Conservation (phyloP, 1,140 invertebrate species). For the Anadara kagoshimensis region DNA sequence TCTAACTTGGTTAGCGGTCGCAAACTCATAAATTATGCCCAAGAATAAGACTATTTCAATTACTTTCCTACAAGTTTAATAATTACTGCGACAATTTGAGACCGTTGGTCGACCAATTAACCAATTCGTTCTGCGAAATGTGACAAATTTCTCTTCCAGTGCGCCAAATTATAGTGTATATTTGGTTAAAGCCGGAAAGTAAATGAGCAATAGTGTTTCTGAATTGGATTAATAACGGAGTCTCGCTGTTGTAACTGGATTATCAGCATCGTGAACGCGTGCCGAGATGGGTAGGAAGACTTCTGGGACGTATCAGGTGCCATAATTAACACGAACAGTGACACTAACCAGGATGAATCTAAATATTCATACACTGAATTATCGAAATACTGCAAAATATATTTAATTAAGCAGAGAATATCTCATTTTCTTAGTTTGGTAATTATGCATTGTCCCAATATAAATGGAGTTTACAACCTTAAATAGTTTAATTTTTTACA, state of each 20-base stretch:
- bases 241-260: conserved; percentile 46
- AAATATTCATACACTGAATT: conserved; percentile 24
- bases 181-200: conserved; percentile 54
- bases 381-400: no score
- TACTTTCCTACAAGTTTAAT: conserved; percentile 63
- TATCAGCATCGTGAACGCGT: conserved; percentile 37
- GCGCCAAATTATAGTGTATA: conserved; percentile 62
- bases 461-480: no score
- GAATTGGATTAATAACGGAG: conserved; percentile 61
- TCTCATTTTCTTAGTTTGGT: no score
- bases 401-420: no score
- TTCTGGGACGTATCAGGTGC: conserved; percentile 54
- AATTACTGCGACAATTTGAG: conserved; percentile 59
- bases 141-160: conserved; percentile 62
- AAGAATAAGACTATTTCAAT: conserved; percentile 65
- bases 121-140: conserved; percentile 59
- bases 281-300: conserved; percentile 45
- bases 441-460: no score
- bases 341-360: conserved; percentile 46
- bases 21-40: conserved; percentile 59
- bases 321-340: conserved; percentile 42
- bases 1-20: conserved; percentile 53
- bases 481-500: no score
- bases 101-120: conserved; percentile 59
- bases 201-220: conserved; percentile 60